A percentile compares a stretch with the other conserved stretches of the same genome.
Evolutionary conservation across 2,113 vertebrate species (phyloP).

Genomic region (Lagenorhynchus albirostris): DNA sequence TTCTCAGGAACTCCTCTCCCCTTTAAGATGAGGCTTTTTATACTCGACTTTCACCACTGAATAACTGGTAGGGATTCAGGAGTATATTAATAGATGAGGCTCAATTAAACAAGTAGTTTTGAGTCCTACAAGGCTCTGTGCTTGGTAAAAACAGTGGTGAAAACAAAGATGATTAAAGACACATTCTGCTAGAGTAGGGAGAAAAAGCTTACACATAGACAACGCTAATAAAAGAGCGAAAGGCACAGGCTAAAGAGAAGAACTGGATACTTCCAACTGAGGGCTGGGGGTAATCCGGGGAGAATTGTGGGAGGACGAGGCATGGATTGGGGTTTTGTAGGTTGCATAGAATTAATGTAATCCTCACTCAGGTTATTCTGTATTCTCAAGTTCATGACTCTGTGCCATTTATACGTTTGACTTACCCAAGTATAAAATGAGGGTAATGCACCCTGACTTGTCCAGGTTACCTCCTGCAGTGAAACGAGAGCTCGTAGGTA

Average conservation of each 20-base stretch:
- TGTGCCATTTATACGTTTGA: not conserved
- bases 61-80: not conserved
- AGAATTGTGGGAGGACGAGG: not conserved
- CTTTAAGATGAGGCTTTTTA: not conserved
- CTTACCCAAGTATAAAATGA: not conserved
- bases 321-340: not conserved
- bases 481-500: not conserved
- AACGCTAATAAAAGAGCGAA: not conserved
- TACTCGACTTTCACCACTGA: not conserved
- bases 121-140: not conserved
- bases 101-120: conserved; percentile 28
- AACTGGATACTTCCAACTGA: not conserved
- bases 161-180: not conserved
- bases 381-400: not conserved
- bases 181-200: not conserved
- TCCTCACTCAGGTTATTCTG: not conserved
- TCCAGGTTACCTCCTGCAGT: not conserved
- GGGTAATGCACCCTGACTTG: not conserved
- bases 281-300: not conserved
- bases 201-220: not conserved
- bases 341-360: not conserved
- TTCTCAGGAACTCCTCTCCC: not conserved
- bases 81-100: conserved; percentile 25
- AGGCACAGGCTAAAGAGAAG: not conserved
- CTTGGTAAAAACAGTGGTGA: not conserved